phyloP scores from a whole-genome alignment of 2,888 invertebrate species.

The Amblyjoppa fuscipennis region DNA sequence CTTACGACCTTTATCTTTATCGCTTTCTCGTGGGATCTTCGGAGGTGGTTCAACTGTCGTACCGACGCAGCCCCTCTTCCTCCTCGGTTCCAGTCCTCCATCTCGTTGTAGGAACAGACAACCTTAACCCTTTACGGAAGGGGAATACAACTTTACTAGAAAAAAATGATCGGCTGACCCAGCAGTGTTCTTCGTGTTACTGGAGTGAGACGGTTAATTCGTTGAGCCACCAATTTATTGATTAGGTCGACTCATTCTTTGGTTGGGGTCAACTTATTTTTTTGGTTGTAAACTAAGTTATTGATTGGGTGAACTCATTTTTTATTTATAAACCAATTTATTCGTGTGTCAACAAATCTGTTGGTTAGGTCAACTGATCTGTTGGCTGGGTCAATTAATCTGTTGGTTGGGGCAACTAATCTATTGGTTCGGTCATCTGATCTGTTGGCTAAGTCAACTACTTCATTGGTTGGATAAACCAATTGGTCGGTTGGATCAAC shows the following conservation, averaged over 20 bases:
- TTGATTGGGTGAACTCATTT: too few species aligned
- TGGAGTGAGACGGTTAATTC: neutral
- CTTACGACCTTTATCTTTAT: constrained; percentile 67
- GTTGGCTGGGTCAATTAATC: too few species aligned
- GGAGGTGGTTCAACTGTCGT: constrained; percentile 38
- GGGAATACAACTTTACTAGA: neutral
- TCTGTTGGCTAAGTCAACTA: too few species aligned
- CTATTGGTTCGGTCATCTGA: too few species aligned
- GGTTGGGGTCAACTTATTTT: too few species aligned
- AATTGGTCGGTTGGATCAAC: too few species aligned
- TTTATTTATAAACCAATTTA: too few species aligned
- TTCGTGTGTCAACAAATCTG: too few species aligned
- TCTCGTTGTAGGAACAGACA: constrained; percentile 21
- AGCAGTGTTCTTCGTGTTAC: neutral
- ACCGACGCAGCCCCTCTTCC: neutral
- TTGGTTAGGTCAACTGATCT: too few species aligned
- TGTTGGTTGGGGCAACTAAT: too few species aligned
- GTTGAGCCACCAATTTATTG: neutral
- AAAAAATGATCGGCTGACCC: neutral
- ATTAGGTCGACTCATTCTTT: neutral
- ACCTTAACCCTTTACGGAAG: constrained; percentile 4
- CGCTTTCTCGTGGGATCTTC: constrained; percentile 47
- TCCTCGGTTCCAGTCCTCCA: neutral
- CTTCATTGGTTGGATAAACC: too few species aligned
- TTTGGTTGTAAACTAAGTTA: too few species aligned